Percentiles rank a stretch among this genome's conserved stretches.
These are phyloP conservation scores for Cyanoramphus novaezelandiae DNA, from an alignment of 2,113 vertebrate genomes.

Conservation along the genomic window DNA sequence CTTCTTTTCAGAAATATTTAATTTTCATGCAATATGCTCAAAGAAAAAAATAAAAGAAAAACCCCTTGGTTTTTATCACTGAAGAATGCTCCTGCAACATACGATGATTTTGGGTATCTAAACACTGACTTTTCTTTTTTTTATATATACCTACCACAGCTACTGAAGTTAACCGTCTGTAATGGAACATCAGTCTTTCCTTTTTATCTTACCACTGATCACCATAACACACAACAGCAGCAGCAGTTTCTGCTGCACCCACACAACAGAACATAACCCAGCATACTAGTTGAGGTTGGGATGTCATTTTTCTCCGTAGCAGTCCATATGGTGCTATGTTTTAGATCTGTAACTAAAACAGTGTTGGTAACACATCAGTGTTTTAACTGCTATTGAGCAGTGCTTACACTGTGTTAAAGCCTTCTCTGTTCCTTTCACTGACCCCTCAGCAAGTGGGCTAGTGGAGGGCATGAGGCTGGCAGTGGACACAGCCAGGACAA, in stretches of 20 bases:
- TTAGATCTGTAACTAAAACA: neutral
- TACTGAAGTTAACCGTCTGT: neutral
- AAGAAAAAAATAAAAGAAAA: neutral
- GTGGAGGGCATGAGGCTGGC: neutral
- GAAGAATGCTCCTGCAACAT: neutral
- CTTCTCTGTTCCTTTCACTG: neutral
- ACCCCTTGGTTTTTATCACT: neutral
- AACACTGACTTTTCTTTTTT: neutral
- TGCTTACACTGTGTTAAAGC: neutral
- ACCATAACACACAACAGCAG: neutral
- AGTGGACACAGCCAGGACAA: neutral
- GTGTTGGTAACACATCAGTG: neutral
- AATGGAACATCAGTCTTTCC: neutral
- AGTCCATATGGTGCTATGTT: neutral
- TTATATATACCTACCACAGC: neutral
- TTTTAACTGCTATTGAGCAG: neutral
- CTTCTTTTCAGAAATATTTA: neutral
- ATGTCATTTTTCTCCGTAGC: neutral
- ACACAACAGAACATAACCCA: neutral
- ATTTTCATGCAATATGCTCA: neutral
- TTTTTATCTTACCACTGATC: neutral
- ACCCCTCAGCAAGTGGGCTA: rapidly evolving
- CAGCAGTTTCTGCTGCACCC: neutral
- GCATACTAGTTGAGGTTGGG: neutral
- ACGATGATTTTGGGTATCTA: neutral